A percentile compares a stretch with the other conserved stretches of the same genome.
phyloP scores from a whole-genome alignment of 2,113 vertebrate species.

The Cololabis saira region DNA sequence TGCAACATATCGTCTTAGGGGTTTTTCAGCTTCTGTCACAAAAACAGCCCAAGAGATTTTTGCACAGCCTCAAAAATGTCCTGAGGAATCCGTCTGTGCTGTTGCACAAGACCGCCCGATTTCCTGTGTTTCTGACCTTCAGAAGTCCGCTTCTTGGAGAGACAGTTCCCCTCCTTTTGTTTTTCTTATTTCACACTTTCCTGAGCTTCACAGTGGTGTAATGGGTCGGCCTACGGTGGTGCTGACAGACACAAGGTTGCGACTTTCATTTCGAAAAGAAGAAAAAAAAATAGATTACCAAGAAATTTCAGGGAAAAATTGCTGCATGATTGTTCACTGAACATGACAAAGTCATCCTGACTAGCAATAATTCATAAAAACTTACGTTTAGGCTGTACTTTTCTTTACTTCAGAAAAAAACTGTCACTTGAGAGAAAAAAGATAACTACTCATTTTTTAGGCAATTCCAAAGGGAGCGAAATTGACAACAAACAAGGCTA shows the following conservation, averaged over 20 bases:
- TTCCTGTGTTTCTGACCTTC: conserved; percentile 7
- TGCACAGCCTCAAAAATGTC: not conserved
- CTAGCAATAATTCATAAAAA: not conserved
- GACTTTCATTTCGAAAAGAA: not conserved
- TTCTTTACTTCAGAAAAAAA: too few species aligned
- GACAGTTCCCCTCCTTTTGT: not conserved
- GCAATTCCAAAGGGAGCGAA: too few species aligned
- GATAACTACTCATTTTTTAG: too few species aligned
- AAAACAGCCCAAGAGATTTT: not conserved
- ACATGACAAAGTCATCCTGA: not conserved
- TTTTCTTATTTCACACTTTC: conserved; percentile 13
- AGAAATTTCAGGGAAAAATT: too few species aligned
- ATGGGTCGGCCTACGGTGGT: not conserved
- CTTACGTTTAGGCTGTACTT: too few species aligned
- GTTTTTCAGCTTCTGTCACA: not conserved
- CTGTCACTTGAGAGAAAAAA: too few species aligned
- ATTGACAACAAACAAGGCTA: too few species aligned
- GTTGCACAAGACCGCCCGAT: not conserved
- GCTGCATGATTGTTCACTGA: too few species aligned
- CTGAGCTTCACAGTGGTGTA: not conserved
- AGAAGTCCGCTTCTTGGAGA: not conserved
- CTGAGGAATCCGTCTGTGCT: not conserved
- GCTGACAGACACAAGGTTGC: not conserved
- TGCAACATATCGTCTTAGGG: not conserved
- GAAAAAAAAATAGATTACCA: not conserved